Conservation (phyloP, 2,113 vertebrate species). For the Lophochroa leadbeateri region DNA sequence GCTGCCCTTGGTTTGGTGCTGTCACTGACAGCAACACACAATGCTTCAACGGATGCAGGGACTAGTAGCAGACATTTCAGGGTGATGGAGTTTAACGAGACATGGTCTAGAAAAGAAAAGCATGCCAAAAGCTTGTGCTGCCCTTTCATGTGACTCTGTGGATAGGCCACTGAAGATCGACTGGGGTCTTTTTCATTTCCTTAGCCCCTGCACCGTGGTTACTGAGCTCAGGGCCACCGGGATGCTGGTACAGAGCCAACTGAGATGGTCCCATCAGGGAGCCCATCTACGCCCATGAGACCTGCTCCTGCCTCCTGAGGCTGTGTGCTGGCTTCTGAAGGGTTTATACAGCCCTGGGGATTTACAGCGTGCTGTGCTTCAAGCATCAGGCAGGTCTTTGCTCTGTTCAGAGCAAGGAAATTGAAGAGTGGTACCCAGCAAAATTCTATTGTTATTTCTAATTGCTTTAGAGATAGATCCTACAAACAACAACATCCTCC, state of each 20-base stretch:
- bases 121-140: background rate
- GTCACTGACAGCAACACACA: accelerated
- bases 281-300: background rate
- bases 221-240: background rate
- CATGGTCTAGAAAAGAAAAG: background rate
- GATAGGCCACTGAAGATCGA: accelerated
- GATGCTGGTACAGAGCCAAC: background rate
- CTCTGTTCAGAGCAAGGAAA: background rate
- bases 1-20: background rate
- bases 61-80: background rate
- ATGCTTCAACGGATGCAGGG: background rate
- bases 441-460: background rate
- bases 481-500: background rate
- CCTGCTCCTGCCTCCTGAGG: background rate
- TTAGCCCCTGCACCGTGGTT: background rate
- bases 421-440: background rate
- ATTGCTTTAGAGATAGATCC: background rate
- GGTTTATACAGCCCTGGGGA: background rate
- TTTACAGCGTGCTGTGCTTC: background rate
- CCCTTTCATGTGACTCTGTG: background rate
- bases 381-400: background rate
- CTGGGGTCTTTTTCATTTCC: background rate
- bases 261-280: background rate
- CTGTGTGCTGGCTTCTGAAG: background rate
- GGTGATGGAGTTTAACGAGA: background rate